Base-by-base conservation (phyloP, 1,140 invertebrate species). In the Pseudomyrmex pallidus region DNA sequence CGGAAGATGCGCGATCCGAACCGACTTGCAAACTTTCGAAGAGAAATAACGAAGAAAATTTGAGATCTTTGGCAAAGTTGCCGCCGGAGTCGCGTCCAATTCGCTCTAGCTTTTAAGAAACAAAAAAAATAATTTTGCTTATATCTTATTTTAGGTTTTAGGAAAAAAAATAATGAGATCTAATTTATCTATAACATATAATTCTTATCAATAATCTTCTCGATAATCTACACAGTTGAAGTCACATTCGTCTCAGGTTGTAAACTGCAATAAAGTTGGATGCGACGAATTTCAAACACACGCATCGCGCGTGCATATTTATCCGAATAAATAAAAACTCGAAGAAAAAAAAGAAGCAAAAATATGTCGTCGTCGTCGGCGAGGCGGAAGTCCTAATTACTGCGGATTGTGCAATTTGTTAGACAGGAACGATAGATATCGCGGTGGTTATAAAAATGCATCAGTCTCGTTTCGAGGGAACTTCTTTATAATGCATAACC, bases 381-480 rank as follows among this genome's bases (percentile, higher is more conserved):
- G 44, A 12, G 72, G 54, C 76, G 76, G 54, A 80, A 80, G 59
- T 72, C 46, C 44, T 80, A 80, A 80, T 80, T 80, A 72, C 35
- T 35, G 35, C 20, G 46, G 20, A 80, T 80, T 72, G 76, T 72
- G 54, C 72, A 80, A 80, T 80, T 80, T 80, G 76, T 80, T 80
- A 72, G 66, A 80, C 54, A 70, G 59, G 66, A 80, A 61, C 66
- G 64, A 80, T 80, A 70, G 76, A 46, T 59, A 76, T 66, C 74
- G 48, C 46, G 22, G 76, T 15, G 48, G 64, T 80, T 80, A 80
- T 70, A 56, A 80, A 80, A 80, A 80, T 72, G 76, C 76, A 80
- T 80, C 72, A 80, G 66, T 72, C 66, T 72, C 66, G 54, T 80
- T 72, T 80, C 76, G 76, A 80, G 76, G 56, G 20, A 80, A 80